Evolutionary conservation across 2,797 vertebrate species (phyloP).

Genomic region (Cygnus olor): DNA sequence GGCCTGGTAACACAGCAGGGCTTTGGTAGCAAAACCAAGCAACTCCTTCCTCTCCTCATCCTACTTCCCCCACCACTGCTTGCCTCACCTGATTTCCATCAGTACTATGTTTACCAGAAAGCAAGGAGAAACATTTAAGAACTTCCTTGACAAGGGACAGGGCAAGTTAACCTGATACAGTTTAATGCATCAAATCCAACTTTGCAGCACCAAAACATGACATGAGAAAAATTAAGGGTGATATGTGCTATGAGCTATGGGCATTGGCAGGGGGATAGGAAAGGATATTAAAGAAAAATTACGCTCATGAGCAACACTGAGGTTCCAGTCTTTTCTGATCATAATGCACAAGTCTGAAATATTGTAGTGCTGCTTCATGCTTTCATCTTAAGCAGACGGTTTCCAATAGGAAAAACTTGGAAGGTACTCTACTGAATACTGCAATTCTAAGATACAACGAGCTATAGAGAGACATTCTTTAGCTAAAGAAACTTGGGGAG

Average conservation of each 20-base stretch:
- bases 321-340: not conserved
- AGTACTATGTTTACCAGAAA: not conserved
- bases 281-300: not conserved
- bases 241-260: accelerated
- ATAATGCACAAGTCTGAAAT: not conserved
- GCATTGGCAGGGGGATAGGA: accelerated
- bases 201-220: not conserved
- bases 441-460: not conserved
- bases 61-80: not conserved
- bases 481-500: not conserved
- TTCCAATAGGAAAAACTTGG: not conserved
- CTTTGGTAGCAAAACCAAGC: not conserved
- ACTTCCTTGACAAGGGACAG: not conserved
- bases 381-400: not conserved
- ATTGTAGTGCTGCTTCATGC: not conserved
- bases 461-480: not conserved
- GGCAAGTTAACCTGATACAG: not conserved
- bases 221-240: not conserved
- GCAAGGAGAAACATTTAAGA: not conserved
- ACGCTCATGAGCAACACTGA: not conserved
- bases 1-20: accelerated
- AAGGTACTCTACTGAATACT: not conserved
- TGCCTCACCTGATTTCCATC: not conserved
- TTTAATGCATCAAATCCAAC: not conserved
- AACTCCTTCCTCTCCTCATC: not conserved